Evolutionary conservation across 2,113 vertebrate genomes (phyloP).

Genomic region (Nerophis lumbriciformis): DNA sequence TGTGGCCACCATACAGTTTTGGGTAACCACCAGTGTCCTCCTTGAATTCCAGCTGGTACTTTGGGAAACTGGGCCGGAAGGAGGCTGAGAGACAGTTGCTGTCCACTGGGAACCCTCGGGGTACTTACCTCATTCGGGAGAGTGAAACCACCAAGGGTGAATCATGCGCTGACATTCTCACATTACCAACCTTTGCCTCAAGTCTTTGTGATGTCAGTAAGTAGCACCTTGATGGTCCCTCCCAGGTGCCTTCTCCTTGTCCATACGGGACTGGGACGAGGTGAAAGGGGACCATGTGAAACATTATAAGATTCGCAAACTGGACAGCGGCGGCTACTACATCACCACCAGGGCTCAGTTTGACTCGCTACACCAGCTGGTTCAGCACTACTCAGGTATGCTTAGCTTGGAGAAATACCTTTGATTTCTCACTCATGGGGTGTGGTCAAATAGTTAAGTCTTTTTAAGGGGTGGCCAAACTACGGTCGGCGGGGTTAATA

Average conservation of each 20-base stretch:
- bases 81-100: slow-evolving; percentile 95
- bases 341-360: slow-evolving; percentile 98
- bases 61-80: slow-evolving; percentile 95
- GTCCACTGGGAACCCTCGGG: slow-evolving; percentile 87
- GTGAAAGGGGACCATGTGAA: slow-evolving; percentile 96
- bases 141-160: slow-evolving; percentile 98
- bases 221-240: not conserved
- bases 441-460: too few relatives aligned
- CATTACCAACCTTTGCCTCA: too few relatives aligned
- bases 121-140: slow-evolving; percentile 94
- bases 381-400: slow-evolving; percentile 95
- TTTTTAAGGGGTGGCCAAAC: too few relatives aligned
- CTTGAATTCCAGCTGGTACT: slow-evolving; percentile 82
- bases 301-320: slow-evolving; percentile 97
- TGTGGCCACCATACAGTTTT: not conserved
- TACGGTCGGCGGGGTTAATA: too few relatives aligned
- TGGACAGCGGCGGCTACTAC: slow-evolving; percentile 97
- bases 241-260: slow-evolving; percentile 94
- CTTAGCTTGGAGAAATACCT: not conserved
- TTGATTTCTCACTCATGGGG: not conserved
- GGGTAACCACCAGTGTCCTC: not conserved
- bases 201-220: not conserved
- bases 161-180: not conserved
- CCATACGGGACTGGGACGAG: slow-evolving; percentile 96
- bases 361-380: slow-evolving; percentile 91